Evolutionary conservation across 37 sponge, comb jelly and placozoan genomes (phyloP).

Genomic region (Crambe crambe): DNA sequence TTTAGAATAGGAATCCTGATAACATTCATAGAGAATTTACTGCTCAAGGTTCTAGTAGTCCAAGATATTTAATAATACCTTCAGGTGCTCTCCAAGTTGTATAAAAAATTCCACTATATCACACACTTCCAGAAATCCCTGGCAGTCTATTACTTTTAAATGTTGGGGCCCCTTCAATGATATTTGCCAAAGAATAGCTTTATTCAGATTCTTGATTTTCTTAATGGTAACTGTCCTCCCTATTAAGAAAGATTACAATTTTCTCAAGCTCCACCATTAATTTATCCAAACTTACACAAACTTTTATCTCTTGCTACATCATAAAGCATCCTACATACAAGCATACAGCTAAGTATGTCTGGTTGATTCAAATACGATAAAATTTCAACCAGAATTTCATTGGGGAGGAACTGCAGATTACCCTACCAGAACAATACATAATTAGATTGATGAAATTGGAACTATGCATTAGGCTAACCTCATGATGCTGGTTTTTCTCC

Average conservation of each 20-base stretch:
- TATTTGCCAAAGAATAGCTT: not conserved
- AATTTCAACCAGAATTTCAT: slow-evolving; percentile 1
- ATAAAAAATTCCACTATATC: not conserved
- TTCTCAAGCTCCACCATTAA: not conserved
- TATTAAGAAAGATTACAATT: not conserved
- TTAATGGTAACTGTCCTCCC: not conserved
- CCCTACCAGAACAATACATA: not conserved
- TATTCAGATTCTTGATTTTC: not conserved
- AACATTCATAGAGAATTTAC: too few relatives aligned
- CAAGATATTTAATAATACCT: too few relatives aligned
- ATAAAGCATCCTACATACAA: not conserved
- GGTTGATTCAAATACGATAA: not conserved
- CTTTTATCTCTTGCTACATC: not conserved
- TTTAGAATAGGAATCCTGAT: too few relatives aligned
- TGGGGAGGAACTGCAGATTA: not conserved
- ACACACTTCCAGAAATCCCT: not conserved
- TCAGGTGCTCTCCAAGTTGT: not conserved
- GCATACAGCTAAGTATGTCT: not conserved
- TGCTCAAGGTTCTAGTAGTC: too few relatives aligned
- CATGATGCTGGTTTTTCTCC: not conserved
- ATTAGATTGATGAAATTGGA: not conserved
- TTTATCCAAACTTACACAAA: not conserved
- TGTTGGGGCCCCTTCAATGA: not conserved
- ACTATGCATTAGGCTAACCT: not conserved
- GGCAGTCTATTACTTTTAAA: not conserved